Conservation (phyloP, 2,797 vertebrate genomes). For the Tiaroga cobitis region DNA sequence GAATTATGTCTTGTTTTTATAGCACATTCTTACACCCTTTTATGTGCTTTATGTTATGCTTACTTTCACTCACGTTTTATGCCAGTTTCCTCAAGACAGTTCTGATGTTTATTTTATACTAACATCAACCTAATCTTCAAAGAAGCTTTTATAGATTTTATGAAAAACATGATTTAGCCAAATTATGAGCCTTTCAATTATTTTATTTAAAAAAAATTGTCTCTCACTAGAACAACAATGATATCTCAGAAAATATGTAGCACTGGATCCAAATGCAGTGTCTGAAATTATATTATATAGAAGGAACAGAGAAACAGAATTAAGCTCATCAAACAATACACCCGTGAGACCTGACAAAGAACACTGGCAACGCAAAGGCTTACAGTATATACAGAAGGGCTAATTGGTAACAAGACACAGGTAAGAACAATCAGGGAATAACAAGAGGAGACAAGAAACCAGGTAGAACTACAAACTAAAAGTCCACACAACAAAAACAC, state of each 20-base stretch:
- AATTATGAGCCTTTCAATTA: background rate
- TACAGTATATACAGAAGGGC: background rate
- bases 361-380: background rate
- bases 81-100: background rate
- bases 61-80: background rate
- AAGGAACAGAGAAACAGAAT: too few species aligned
- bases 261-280: background rate
- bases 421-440: background rate
- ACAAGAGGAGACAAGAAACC: background rate
- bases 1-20: slow-evolving; percentile 39
- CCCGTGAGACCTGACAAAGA: background rate
- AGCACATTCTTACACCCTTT: slow-evolving; percentile 33
- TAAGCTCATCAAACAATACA: background rate
- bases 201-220: too few species aligned
- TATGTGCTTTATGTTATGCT: slow-evolving; percentile 34
- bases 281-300: background rate
- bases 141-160: background rate
- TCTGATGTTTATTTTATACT: background rate
- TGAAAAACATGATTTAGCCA: background rate
- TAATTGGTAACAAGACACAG: background rate
- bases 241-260: background rate
- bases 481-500: background rate
- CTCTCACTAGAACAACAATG: background rate
- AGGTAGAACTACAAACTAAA: background rate
- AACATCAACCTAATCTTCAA: background rate